Conservation (phyloP, 2,113 vertebrate genomes). For the Centropristis striata region DNA sequence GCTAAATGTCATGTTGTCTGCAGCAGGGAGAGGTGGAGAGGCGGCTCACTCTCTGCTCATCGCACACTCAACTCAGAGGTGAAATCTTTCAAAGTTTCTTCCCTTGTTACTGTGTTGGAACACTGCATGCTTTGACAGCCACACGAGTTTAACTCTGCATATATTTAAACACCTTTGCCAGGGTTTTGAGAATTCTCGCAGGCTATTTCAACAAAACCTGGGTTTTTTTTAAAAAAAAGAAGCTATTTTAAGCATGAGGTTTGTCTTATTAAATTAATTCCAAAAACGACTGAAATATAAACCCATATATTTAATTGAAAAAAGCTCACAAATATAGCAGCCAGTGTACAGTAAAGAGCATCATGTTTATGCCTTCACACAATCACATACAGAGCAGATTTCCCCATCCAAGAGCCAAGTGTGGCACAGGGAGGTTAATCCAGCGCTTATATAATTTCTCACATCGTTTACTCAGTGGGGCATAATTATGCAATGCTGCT, state of each 20-base stretch:
- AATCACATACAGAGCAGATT: constrained; percentile 8
- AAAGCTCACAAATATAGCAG: neutral
- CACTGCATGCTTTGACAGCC: constrained; percentile 15
- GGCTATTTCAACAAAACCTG: neutral
- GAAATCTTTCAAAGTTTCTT: constrained; percentile 32
- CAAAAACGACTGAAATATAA: neutral
- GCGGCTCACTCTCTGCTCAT: constrained; percentile 22
- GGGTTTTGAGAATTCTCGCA: neutral
- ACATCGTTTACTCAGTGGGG: constrained; percentile 53
- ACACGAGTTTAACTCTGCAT: neutral
- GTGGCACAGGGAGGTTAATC: constrained; percentile 56
- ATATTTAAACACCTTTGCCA: neutral
- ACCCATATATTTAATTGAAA: neutral
- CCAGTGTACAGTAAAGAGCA: neutral
- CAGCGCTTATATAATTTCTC: constrained; percentile 54
- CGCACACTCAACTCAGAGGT: neutral
- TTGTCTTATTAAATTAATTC: neutral
- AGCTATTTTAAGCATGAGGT: neutral
- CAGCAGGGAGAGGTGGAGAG: constrained; percentile 10
- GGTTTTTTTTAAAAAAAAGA: no score
- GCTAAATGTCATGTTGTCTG: constrained; percentile 48
- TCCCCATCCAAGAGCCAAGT: constrained; percentile 38
- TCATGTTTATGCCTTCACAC: neutral
- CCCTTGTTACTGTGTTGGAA: constrained; percentile 32
- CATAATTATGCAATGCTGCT: constrained; percentile 44